A percentile compares a stretch with the other conserved stretches of the same genome.
These are phyloP conservation scores for Lasioglossum leucozonium DNA, from an alignment of 2,888 invertebrate species.

Conservation along the genomic window DNA sequence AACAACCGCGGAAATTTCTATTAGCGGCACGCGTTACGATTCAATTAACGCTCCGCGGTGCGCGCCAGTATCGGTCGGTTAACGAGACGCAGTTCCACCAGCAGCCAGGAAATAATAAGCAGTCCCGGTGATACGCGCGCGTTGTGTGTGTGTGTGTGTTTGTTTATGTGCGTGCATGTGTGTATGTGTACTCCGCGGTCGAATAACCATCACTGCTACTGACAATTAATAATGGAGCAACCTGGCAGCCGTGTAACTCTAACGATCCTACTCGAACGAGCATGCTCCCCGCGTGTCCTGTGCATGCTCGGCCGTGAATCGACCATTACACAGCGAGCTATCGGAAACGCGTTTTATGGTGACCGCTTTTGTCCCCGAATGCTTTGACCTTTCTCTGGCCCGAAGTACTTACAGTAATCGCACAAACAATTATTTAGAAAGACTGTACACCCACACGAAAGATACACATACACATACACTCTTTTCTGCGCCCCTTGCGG, in stretches of 20 bases:
- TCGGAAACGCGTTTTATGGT: not conserved
- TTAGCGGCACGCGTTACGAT: conserved; percentile 10
- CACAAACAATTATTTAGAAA: not conserved
- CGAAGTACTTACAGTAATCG: not conserved
- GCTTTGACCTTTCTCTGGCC: not conserved
- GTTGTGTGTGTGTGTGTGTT: not conserved
- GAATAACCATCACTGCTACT: conserved; percentile 24
- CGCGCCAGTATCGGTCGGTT: not conserved
- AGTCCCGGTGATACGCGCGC: not conserved
- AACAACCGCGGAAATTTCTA: conserved; percentile 14
- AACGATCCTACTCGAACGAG: not conserved
- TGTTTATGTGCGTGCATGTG: not conserved
- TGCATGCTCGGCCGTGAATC: not conserved
- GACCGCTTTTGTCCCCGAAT: not conserved
- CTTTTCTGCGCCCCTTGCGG: too few relatives aligned
- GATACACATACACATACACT: not conserved
- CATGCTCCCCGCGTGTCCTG: not conserved
- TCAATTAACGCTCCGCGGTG: conserved; percentile 26
- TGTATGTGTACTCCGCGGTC: not conserved
- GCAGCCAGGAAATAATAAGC: conserved; percentile 28
- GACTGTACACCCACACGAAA: not conserved
- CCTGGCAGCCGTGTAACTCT: conserved; percentile 17
- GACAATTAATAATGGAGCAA: conserved; percentile 34
- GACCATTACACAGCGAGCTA: not conserved
- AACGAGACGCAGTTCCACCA: conserved; percentile 8